A percentile compares a stretch with the other conserved stretches of the same genome.
phyloP scores from a whole-genome alignment of 1,140 invertebrate genomes.

The Yoshiicerus persimilis region DNA sequence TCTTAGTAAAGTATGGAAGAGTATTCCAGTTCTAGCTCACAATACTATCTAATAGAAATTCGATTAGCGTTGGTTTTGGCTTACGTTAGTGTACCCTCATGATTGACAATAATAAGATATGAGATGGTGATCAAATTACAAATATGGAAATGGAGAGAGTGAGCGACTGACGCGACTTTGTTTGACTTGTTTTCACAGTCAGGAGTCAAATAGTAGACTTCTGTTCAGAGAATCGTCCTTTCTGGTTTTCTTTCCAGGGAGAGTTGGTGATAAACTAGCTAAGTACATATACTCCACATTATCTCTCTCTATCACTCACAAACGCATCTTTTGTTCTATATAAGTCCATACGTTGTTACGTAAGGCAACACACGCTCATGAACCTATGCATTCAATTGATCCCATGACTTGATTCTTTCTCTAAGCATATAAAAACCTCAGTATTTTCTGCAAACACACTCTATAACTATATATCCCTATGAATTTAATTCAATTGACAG shows the following conservation, averaged over 20 bases:
- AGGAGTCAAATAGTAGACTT: neutral
- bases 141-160: slow-evolving; percentile 14
- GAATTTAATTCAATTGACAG: neutral
- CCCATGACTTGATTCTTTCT: neutral
- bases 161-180: neutral
- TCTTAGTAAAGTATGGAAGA: neutral
- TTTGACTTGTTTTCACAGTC: neutral
- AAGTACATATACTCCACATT: neutral
- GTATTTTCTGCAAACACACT: too few species aligned
- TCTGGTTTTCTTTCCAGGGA: neutral
- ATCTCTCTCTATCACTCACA: neutral
- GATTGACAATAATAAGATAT: slow-evolving; percentile 18
- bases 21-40: neutral
- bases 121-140: slow-evolving; percentile 1
- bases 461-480: neutral
- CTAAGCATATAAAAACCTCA: neutral
- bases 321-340: neutral
- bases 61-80: neutral
- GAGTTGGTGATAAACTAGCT: neutral
- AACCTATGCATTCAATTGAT: neutral
- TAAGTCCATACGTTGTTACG: neutral
- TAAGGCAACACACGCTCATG: neutral
- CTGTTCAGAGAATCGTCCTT: neutral
- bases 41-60: neutral
- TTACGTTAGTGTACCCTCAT: neutral